phyloP scores from a whole-genome alignment of 2,113 vertebrate species.

The Caranx melampygus region DNA sequence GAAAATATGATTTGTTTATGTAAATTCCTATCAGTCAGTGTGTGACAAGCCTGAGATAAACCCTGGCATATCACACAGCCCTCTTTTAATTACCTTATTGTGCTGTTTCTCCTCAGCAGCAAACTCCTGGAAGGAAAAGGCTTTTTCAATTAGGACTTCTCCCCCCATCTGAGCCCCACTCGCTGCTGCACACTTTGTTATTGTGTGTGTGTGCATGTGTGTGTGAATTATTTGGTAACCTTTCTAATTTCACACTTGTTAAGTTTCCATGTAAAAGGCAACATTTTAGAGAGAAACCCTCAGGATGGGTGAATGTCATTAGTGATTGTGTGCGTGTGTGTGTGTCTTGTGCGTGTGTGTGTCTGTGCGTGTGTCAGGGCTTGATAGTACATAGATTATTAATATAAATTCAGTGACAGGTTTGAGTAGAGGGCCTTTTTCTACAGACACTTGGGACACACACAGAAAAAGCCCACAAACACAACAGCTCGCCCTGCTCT shows the following conservation, averaged over 20 bases:
- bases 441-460: conserved; percentile 11
- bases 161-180: conserved; percentile 62
- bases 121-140: conserved; percentile 76
- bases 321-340: conserved; percentile 50
- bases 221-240: conserved; percentile 78
- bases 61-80: conserved; percentile 39
- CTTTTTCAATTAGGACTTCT: conserved; percentile 83
- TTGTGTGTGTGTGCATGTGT: conserved; percentile 39
- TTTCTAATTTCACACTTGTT: conserved; percentile 88
- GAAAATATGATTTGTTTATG: conserved; percentile 75
- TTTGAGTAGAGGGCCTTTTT: conserved; percentile 32
- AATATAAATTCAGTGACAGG: conserved; percentile 45
- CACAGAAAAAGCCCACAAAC: conserved; percentile 6
- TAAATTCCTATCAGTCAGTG: conserved; percentile 67
- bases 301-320: conserved; percentile 77
- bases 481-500: conserved; percentile 14
- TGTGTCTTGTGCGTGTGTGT: conserved; percentile 19
- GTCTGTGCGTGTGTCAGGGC: conserved; percentile 15
- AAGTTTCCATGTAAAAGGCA: conserved; percentile 83
- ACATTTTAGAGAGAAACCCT: conserved; percentile 78
- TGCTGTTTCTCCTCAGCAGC: conserved; percentile 53
- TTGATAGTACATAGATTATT: conserved; percentile 46
- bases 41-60: conserved; percentile 75
- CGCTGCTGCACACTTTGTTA: conserved; percentile 54
- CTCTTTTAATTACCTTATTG: conserved; percentile 74